Evolutionary conservation across 2,113 vertebrate genomes (phyloP), one percentile per base, ranked within the genome.

Genomic region (Syngnathus floridae): DNA sequence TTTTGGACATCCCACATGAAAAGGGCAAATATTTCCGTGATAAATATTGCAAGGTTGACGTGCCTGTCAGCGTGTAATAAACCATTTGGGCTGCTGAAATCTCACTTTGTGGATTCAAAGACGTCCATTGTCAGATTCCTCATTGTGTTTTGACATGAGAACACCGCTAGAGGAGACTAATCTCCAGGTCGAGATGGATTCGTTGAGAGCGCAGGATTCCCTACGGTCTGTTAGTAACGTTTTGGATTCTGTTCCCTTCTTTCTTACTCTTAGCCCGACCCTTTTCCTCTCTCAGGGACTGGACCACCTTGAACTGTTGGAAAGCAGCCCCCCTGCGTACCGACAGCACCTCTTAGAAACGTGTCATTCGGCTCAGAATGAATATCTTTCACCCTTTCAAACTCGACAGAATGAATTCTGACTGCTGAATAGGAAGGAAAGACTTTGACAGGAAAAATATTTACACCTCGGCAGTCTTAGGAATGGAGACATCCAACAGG

Each of bases 341-440:
- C 85, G 85, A 88, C 79, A 84, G 77, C 78, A 77, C 76, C 77
- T 76, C 74, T 85, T 85, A 84, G 71, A 82, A 77, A 78, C 78
- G 64, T 80, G 73, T 54, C 66, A 82, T 83, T 84, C 56, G 13
- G 70, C 63, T 60, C 71, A 79, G 75, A 78, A 73, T 64, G 70
- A 83, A 77, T 65, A 76, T 57, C 74, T 78, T 79, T 88, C 66
- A 79, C 81, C 86, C 80, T 80, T 75, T 74, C 68, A 74, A 70
- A 56, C 56, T 14, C 72, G 79, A 74, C 11, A 57, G 76, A 86
- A 79, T 77, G 59, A 73, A 70, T 73, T 65, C 67, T 69, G 81
- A 78, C 74, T 51, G 71, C 64, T 81, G 77, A 64, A 76, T 69
- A 64, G 76, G 78, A 83, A 86, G 78, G 73, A 79, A 81, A 71